Percentiles rank a stretch among this genome's conserved stretches.
These are phyloP conservation scores for Pteropus rufus DNA, from an alignment of 2,797 vertebrate genomes.

Conservation along the genomic window DNA sequence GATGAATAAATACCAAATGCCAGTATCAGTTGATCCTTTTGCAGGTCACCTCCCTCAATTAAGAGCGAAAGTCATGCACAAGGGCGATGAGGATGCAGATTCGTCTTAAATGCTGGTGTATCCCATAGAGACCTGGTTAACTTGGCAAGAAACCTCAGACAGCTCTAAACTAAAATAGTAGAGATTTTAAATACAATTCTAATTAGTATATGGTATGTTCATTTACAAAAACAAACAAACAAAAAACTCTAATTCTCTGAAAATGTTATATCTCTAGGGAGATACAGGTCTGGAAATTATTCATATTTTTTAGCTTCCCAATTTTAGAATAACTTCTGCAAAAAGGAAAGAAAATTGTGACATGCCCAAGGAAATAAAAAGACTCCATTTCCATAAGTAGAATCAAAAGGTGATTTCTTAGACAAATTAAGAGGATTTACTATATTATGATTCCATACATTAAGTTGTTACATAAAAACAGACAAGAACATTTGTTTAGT, in stretches of 20 bases:
- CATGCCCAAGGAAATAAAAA: slow-evolving; percentile 33
- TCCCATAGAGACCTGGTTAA: neutral
- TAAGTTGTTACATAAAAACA: neutral
- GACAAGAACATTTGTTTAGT: slow-evolving; percentile 1
- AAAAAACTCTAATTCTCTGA: neutral
- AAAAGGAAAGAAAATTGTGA: slow-evolving; percentile 1
- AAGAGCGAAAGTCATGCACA: neutral
- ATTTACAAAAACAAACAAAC: neutral
- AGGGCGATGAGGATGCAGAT: neutral
- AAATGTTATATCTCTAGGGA: neutral
- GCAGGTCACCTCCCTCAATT: neutral
- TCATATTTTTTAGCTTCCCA: neutral
- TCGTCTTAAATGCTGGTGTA: neutral
- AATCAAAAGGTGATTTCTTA: slow-evolving; percentile 20
- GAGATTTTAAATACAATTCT: neutral
- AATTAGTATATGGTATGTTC: neutral
- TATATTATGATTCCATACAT: neutral
- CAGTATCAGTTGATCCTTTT: neutral
- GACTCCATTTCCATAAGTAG: neutral
- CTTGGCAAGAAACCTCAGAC: neutral
- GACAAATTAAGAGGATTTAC: neutral
- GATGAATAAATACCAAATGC: neutral
- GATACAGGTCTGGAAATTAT: slow-evolving; percentile 2
- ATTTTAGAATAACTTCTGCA: slow-evolving; percentile 28
- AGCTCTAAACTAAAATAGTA: neutral